phyloP scores from a whole-genome alignment of 2,797 vertebrate genomes.

The Diceros bicornis region DNA sequence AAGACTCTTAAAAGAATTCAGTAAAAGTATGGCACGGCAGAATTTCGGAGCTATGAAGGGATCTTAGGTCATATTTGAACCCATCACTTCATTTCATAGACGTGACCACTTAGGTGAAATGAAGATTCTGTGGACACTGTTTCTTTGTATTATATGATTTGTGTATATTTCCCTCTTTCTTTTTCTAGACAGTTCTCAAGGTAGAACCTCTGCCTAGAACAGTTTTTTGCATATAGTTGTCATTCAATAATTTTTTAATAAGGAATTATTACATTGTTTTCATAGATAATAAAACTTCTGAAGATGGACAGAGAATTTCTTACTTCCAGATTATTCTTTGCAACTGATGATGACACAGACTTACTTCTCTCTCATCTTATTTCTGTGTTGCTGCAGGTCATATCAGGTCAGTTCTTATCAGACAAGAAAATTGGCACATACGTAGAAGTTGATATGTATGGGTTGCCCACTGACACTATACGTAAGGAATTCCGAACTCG shows the following conservation, averaged over 20 bases:
- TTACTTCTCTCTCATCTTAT: not conserved
- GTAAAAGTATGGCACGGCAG: not conserved
- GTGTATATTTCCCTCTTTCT: not conserved
- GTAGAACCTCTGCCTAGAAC: not conserved
- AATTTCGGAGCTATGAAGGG: not conserved
- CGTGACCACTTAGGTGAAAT: not conserved
- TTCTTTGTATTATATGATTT: not conserved
- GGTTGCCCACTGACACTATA: conserved; percentile 98
- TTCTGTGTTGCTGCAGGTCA: conserved; percentile 91
- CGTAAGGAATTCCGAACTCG: conserved; percentile 98
- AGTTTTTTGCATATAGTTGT: not conserved
- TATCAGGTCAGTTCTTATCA: conserved; percentile 98
- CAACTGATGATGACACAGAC: not conserved
- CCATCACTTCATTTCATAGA: not conserved
- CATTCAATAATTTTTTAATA: not conserved
- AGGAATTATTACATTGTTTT: not conserved
- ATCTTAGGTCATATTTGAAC: not conserved
- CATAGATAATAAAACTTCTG: not conserved
- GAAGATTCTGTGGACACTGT: not conserved
- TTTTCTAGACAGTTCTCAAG: not conserved
- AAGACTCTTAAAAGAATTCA: conserved; percentile 36
- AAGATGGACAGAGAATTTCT: not conserved
- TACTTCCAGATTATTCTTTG: not conserved
- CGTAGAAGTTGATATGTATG: conserved; percentile 99
- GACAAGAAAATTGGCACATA: conserved; percentile 99